These are phyloP conservation scores for Sebastes paucispinis DNA, from an alignment of 2,797 vertebrate genomes.

Conservation along the genomic window DNA sequence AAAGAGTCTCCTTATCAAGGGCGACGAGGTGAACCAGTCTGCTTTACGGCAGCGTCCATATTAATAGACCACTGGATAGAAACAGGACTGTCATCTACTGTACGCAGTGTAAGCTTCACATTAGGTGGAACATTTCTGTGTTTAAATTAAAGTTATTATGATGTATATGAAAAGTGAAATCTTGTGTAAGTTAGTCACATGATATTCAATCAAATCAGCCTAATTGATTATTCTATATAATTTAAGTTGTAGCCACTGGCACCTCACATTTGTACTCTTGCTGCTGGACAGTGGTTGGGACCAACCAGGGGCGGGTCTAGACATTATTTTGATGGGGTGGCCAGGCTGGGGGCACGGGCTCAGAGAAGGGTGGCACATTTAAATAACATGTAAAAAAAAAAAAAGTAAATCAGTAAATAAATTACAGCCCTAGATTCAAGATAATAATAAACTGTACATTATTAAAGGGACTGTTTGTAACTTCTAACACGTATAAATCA, in stretches of 20 bases:
- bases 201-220: not conserved
- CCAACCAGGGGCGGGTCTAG: too few relatives aligned
- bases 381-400: too few relatives aligned
- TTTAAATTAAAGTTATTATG: not conserved
- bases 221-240: not conserved
- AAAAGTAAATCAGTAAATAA: too few relatives aligned
- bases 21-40: conserved; percentile 40
- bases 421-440: too few relatives aligned
- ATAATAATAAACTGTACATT: too few relatives aligned
- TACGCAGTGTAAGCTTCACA: not conserved
- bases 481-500: too few relatives aligned
- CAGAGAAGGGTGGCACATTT: too few relatives aligned
- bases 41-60: conserved; percentile 48
- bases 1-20: conserved; percentile 50
- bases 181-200: not conserved
- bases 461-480: too few relatives aligned
- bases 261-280: not conserved
- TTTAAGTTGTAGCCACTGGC: too few relatives aligned
- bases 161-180: not conserved
- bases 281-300: not conserved
- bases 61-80: conserved; percentile 11
- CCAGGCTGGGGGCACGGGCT: too few relatives aligned
- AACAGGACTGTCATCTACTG: not conserved
- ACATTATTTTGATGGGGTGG: too few relatives aligned
- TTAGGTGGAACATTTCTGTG: not conserved